Evolutionary conservation across 30 jellyfish, hydroid and myxozoan genomes (phyloP).

Genomic region (Mastigias papua): DNA sequence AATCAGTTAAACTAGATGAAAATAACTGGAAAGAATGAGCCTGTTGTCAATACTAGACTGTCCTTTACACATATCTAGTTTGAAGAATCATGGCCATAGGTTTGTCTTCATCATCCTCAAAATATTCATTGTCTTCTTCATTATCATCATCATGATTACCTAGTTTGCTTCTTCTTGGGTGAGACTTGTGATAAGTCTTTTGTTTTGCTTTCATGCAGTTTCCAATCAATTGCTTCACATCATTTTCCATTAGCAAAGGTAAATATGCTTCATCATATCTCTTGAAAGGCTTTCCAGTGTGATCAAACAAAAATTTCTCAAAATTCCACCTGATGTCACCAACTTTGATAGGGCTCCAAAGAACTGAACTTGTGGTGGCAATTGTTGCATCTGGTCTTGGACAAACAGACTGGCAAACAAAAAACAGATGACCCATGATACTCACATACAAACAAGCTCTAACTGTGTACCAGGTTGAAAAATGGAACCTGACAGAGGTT

Average conservation of each 20-base stretch:
- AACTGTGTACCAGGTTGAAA: no score
- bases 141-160: not conserved
- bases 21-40: no score
- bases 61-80: not conserved
- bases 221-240: conserved; percentile 53
- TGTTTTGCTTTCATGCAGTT: conserved; percentile 37
- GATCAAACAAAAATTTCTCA: conserved; percentile 92
- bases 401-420: conserved; percentile 60
- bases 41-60: not conserved
- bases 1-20: no score
- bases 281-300: conserved; percentile 76
- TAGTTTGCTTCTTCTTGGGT: not conserved
- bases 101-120: not conserved
- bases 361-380: conserved; percentile 52
- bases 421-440: not conserved
- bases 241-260: conserved; percentile 79
- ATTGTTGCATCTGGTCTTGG: conserved; percentile 83
- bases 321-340: conserved; percentile 95
- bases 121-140: not conserved
- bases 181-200: not conserved
- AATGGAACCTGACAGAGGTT: no score
- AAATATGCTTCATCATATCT: conserved; percentile 72
- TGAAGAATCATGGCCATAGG: not conserved
- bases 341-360: conserved; percentile 88
- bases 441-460: no score